phyloP scores from a whole-genome alignment of 2,113 vertebrate species.

The Spea bombifrons region DNA sequence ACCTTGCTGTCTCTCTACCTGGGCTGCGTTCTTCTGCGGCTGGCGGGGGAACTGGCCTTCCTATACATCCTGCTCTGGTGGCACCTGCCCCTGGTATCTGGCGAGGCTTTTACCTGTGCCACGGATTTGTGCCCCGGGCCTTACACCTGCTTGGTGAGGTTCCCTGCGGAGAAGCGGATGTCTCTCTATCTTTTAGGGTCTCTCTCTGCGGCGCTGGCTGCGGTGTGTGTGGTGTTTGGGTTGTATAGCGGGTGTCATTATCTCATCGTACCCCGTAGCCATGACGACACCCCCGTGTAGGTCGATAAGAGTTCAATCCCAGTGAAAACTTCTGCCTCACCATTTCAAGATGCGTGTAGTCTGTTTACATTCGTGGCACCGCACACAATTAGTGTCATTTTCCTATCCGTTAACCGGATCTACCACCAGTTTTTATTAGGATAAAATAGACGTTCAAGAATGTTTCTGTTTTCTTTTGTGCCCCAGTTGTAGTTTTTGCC shows the following conservation, averaged over 20 bases:
- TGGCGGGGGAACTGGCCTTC: conserved; percentile 54
- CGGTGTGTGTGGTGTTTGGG: conserved; percentile 50
- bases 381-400: no score
- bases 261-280: conserved; percentile 11
- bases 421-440: no score
- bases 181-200: conserved; percentile 56
- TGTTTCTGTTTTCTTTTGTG: no score
- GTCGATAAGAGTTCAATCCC: not conserved
- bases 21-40: conserved; percentile 48
- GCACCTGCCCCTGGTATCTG: conserved; percentile 53
- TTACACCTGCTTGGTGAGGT: conserved; percentile 49
- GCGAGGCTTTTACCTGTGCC: not conserved
- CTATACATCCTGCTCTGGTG: conserved; percentile 52
- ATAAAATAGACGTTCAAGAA: no score
- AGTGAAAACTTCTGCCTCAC: no score
- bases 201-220: conserved; percentile 51
- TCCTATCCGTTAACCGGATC: no score
- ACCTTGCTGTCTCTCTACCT: conserved; percentile 52
- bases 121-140: conserved; percentile 40
- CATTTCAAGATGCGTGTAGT: no score
- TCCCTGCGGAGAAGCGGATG: conserved; percentile 57
- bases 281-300: not conserved
- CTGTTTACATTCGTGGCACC: no score
- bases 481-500: no score
- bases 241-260: conserved; percentile 54